These are phyloP conservation scores for Scomber scombrus DNA, from an alignment of 2,113 vertebrate species.

Conservation along the genomic window DNA sequence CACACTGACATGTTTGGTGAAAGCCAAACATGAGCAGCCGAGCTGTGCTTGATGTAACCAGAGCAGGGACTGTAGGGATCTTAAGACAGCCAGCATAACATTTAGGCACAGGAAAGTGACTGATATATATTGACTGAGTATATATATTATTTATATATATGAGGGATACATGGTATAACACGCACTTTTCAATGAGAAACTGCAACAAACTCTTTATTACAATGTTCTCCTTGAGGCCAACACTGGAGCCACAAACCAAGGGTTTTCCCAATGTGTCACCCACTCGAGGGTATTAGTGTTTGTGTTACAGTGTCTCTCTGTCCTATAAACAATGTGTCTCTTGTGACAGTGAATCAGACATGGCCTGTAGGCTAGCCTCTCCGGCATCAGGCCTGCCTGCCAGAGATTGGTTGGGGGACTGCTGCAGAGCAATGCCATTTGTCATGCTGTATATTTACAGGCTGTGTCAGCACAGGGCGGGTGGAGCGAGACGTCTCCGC, in stretches of 20 bases:
- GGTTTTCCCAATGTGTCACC: slow-evolving; percentile 75
- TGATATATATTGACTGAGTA: no score
- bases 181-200: slow-evolving; percentile 30
- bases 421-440: slow-evolving; percentile 78
- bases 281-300: slow-evolving; percentile 77
- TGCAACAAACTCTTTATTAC: slow-evolving; percentile 41
- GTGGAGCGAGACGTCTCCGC: slow-evolving; percentile 78
- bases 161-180: not conserved
- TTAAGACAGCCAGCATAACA: slow-evolving; percentile 37
- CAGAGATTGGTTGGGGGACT: slow-evolving; percentile 70
- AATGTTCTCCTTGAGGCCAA: slow-evolving; percentile 52
- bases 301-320: slow-evolving; percentile 78
- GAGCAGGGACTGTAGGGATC: slow-evolving; percentile 42
- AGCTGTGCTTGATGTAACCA: slow-evolving; percentile 47
- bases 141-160: not conserved
- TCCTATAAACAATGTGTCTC: slow-evolving; percentile 80
- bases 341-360: slow-evolving; percentile 80
- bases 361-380: slow-evolving; percentile 71
- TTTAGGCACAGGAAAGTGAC: slow-evolving; percentile 41
- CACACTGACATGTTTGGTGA: slow-evolving; percentile 35
- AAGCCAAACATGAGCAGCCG: slow-evolving; percentile 43
- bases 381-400: slow-evolving; percentile 70
- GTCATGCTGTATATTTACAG: slow-evolving; percentile 82
- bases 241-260: slow-evolving; percentile 65
- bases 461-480: slow-evolving; percentile 75